Conservation (phyloP, 2,797 vertebrate genomes). For the Micropoecilia bifurca region DNA sequence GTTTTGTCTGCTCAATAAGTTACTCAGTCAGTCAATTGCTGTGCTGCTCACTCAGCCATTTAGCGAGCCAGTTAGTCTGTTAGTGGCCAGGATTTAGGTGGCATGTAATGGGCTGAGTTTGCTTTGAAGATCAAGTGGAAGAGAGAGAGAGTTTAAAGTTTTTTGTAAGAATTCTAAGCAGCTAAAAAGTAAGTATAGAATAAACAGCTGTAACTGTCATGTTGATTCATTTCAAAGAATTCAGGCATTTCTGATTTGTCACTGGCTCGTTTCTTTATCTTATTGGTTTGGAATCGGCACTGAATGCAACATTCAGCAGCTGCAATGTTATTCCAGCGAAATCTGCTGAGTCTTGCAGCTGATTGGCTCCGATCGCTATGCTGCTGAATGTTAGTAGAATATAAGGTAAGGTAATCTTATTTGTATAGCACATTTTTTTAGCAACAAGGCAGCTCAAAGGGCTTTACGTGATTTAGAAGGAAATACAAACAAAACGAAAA, state of each 20-base stretch:
- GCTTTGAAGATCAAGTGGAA: neutral
- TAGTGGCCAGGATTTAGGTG: neutral
- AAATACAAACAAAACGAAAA: no score
- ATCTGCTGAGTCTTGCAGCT: neutral
- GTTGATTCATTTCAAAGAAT: no score
- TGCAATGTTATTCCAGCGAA: neutral
- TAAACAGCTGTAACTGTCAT: no score
- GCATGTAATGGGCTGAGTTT: neutral
- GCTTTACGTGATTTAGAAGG: no score
- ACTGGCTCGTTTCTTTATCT: neutral
- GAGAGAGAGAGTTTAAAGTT: neutral
- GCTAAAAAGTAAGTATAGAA: neutral
- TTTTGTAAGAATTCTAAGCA: neutral
- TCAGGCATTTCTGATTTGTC: no score
- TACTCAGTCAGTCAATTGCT: conserved; percentile 2
- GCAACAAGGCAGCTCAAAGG: no score
- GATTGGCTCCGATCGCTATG: neutral
- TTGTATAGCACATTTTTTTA: no score
- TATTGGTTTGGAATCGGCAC: neutral
- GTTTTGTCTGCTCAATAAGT: conserved; percentile 17
- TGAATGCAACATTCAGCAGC: neutral
- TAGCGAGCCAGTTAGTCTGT: neutral
- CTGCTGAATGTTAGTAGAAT: neutral
- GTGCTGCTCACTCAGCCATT: conserved; percentile 8
- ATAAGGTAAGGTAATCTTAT: neutral